Evolutionary conservation across 2,113 vertebrate genomes (phyloP).

Genomic region (Tyto alba): DNA sequence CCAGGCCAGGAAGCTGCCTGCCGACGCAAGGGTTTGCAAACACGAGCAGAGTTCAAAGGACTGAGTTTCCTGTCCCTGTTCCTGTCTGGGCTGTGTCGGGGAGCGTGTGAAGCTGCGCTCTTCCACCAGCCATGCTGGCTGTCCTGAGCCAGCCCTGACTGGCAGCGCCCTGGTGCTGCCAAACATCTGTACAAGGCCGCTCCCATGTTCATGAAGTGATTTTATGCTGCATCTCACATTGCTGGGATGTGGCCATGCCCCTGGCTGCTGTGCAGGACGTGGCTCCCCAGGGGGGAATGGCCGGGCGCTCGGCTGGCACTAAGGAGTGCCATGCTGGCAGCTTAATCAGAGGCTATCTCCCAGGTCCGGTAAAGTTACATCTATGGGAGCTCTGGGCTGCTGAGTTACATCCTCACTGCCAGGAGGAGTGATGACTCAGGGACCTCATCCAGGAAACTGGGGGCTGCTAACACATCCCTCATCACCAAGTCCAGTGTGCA

Average conservation of each 20-base stretch:
- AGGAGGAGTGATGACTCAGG: neutral
- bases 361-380: neutral
- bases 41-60: neutral
- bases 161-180: neutral
- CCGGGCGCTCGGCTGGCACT: neutral
- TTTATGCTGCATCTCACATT: neutral
- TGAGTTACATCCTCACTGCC: neutral
- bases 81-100: neutral
- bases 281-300: neutral
- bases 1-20: neutral
- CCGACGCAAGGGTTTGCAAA: neutral
- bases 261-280: neutral
- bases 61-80: slow-evolving; percentile 2
- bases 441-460: neutral
- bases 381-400: neutral
- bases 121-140: neutral
- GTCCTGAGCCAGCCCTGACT: neutral
- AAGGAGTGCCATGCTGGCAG: neutral
- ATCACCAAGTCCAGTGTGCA: neutral
- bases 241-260: fast-evolving
- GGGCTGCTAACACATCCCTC: neutral
- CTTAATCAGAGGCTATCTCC: neutral
- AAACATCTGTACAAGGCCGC: neutral
- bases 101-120: neutral
- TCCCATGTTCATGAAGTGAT: neutral